These are phyloP conservation scores for Lindbergichthys nudifrons DNA, from an alignment of 2,797 vertebrate genomes.

Conservation along the genomic window DNA sequence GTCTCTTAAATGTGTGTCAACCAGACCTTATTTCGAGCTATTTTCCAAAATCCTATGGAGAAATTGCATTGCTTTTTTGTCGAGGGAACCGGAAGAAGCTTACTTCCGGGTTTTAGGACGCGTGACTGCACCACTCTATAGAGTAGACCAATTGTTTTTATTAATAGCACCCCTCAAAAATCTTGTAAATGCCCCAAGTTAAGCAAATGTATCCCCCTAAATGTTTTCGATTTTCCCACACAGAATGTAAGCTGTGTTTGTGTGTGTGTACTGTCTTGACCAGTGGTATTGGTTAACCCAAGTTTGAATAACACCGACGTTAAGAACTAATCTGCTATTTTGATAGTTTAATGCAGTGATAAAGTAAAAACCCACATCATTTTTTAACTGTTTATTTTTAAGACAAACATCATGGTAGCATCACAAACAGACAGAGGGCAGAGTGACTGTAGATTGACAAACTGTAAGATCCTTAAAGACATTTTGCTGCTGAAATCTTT, in stretches of 20 bases:
- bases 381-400: conserved; percentile 37
- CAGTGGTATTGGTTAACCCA: background rate
- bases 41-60: no score
- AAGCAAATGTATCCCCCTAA: no score
- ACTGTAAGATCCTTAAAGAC: conserved; percentile 87
- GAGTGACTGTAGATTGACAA: conserved; percentile 82
- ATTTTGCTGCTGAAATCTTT: conserved; percentile 83
- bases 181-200: no score
- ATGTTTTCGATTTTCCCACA: no score
- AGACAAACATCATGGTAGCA: conserved; percentile 4
- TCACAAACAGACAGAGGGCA: conserved; percentile 87
- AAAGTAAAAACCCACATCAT: conserved; percentile 12
- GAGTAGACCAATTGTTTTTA: no score
- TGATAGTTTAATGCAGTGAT: conserved; percentile 35
- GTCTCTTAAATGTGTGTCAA: no score
- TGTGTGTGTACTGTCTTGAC: background rate
- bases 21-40: no score
- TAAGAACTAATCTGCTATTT: background rate
- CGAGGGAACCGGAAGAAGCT: no score
- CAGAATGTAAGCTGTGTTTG: background rate
- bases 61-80: no score
- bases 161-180: no score
- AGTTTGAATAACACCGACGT: conserved; percentile 8
- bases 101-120: no score
- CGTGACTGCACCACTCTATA: no score